Evolutionary conservation across 2,888 invertebrate genomes (phyloP), one percentile per base, ranked within the genome.

Genomic region (Polydesmus complanatus): DNA sequence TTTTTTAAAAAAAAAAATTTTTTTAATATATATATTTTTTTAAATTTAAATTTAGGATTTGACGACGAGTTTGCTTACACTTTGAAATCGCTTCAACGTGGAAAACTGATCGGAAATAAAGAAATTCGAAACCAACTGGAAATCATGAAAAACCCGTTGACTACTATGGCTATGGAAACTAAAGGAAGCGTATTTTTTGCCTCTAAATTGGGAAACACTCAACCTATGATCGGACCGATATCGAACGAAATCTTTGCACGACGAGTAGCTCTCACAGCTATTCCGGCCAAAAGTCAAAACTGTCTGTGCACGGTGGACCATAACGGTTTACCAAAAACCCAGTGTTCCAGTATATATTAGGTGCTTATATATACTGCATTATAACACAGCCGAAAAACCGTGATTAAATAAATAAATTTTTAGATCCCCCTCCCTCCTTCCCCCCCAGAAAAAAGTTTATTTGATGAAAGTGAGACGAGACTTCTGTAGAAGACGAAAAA

Each of bases 131-230:
- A 68, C 48, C 68, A 73, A 60, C 65, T 74, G 27, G 66, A 65
- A 55, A 63, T 71, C n/a, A 72, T 74, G 11, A 73, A 74, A 61
- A 73, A 73, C 61, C 66, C 71, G 37, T 73, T 73, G 64, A 70
- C 73, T 48, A 72, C 74, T 19, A 65, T 74, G 19, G 74, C 74
- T 5, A 66, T 74, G 47, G 74, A 75, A 66, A 72, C 73, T 1
- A 72, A 72, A 57, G 75, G 75, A 21, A 71, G 73, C 0, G 67
- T 72, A 26, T 74, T 74, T 63, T 68, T 70, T 49, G 65, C 75
- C 21, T 65, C 68, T 5, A 64, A 70, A 61, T 70, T 71, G 5
- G 64, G 65, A 18, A 72, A 72, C 64, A 64, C 62, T 14, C 64
- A 64, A 3, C 56, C 65, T 18, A 63, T 67, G 21, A 61, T 70